Percentiles rank a stretch among this genome's conserved stretches.
phyloP scores from a whole-genome alignment of 2,888 invertebrate genomes.

The Cataglyphis altisquamis region DNA sequence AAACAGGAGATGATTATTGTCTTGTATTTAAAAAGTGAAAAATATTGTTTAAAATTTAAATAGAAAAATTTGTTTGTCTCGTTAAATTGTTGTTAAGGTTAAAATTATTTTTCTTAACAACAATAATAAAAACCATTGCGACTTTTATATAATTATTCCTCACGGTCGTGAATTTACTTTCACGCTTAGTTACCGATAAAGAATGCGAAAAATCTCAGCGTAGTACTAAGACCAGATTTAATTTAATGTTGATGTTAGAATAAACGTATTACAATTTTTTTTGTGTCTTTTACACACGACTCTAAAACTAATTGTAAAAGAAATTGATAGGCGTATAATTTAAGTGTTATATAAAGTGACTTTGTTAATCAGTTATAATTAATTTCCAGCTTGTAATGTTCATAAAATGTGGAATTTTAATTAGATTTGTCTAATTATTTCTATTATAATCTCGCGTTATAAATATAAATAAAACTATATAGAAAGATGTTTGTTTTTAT shows the following conservation, averaged over 20 bases:
- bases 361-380: constrained; percentile 23
- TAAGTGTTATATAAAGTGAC: neutral
- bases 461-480: neutral
- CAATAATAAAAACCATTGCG: constrained; percentile 5
- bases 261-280: constrained; percentile 4
- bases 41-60: neutral
- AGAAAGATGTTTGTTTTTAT: neutral
- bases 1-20: neutral
- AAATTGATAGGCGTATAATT: constrained; percentile 16
- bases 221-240: neutral
- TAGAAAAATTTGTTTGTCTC: neutral
- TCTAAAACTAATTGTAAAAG: constrained; percentile 11
- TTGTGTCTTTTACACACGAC: neutral
- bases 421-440: constrained; percentile 18
- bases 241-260: constrained; percentile 19
- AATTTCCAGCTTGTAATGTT: neutral
- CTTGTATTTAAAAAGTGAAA: neutral
- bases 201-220: constrained; percentile 35
- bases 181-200: constrained; percentile 30
- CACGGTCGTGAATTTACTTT: constrained; percentile 49
- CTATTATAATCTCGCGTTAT: neutral
- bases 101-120: neutral
- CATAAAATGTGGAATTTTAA: constrained; percentile 1
- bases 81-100: neutral
- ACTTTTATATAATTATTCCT: constrained; percentile 59